Percentiles rank a stretch among this genome's conserved stretches.
Conservation (phyloP, 1,140 invertebrate species). For the Heliconius nattereri region DNA sequence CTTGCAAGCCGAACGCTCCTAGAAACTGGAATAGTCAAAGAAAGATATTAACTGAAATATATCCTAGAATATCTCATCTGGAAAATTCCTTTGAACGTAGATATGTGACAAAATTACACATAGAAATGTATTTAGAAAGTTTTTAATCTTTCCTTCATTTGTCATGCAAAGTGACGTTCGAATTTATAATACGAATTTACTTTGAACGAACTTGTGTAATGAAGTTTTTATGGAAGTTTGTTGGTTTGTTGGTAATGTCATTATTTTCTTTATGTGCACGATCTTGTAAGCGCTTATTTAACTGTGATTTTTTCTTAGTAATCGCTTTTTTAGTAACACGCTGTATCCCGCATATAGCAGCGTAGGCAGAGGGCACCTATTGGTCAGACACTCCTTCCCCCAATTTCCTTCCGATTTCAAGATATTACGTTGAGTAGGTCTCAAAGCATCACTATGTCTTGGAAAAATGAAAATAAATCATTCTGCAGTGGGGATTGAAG, state of each 20-base stretch:
- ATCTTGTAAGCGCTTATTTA: too few relatives aligned
- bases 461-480: too few relatives aligned
- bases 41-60: background rate
- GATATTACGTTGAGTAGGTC: too few relatives aligned
- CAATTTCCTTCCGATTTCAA: too few relatives aligned
- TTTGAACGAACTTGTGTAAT: slow-evolving; percentile 3
- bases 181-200: slow-evolving; percentile 6
- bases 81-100: slow-evolving; percentile 4
- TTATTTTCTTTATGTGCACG: background rate
- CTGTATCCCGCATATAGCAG: background rate
- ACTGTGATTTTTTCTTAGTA: background rate
- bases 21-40: background rate
- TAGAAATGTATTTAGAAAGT: background rate
- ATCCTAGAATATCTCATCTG: slow-evolving; percentile 5
- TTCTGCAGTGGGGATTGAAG: too few relatives aligned
- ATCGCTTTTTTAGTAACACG: background rate
- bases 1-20: slow-evolving; percentile 1
- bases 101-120: background rate
- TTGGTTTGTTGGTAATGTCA: background rate
- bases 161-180: slow-evolving; percentile 5
- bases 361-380: too few relatives aligned
- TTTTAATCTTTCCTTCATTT: slow-evolving; percentile 5
- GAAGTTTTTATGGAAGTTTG: slow-evolving; percentile 1
- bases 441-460: too few relatives aligned
- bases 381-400: too few relatives aligned